Evolutionary conservation across 2,113 vertebrate genomes (phyloP).

Genomic region (Pelecanoides urinatrix): DNA sequence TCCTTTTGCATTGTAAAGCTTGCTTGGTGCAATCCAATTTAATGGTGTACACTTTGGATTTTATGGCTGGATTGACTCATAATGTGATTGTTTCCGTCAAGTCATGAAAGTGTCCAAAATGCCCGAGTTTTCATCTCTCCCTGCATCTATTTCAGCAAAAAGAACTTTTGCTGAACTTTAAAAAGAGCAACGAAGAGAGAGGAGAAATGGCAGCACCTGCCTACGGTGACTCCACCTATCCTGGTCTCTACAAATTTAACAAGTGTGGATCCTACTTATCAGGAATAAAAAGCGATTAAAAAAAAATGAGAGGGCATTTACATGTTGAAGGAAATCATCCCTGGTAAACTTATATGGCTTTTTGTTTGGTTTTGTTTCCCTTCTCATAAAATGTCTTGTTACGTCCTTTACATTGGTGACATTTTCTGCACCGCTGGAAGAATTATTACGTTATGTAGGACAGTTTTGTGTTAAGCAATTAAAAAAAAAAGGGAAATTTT

Average conservation of each 20-base stretch:
- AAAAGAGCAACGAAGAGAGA: neutral
- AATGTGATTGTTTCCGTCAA: neutral
- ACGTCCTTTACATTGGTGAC: neutral
- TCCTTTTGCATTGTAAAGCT: neutral
- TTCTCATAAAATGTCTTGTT: neutral
- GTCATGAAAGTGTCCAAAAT: neutral
- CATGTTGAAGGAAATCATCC: neutral
- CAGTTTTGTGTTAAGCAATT: neutral
- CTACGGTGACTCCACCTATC: accelerated
- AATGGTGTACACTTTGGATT: neutral
- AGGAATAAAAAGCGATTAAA: neutral
- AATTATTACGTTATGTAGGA: neutral
- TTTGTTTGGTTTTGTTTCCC: neutral
- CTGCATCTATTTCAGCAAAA: neutral
- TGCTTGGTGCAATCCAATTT: neutral
- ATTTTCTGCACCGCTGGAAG: neutral
- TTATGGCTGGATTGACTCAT: neutral
- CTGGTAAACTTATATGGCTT: neutral
- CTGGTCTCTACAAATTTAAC: neutral
- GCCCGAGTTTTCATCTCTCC: neutral
- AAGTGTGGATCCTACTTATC: neutral
- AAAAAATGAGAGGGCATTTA: neutral
- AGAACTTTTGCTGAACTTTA: neutral
- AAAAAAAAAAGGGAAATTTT: neutral
- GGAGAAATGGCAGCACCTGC: neutral